phyloP scores from a whole-genome alignment of 1,140 invertebrate genomes.

The Drosophila neocordata region DNA sequence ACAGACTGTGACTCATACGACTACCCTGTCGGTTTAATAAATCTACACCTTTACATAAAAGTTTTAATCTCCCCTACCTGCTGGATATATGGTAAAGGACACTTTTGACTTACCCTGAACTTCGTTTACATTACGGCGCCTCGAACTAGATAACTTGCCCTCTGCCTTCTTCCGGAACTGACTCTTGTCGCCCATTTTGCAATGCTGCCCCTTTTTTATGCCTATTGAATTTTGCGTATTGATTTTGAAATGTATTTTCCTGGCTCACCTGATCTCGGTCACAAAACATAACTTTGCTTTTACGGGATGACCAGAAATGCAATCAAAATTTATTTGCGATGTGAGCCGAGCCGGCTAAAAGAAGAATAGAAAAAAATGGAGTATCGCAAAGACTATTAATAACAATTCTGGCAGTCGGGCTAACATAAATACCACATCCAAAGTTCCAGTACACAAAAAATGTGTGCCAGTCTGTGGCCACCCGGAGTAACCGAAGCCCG shows the following conservation, averaged over 20 bases:
- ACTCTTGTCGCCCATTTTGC: background rate
- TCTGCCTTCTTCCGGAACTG: background rate
- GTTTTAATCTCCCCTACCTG: background rate
- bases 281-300: constrained; percentile 46
- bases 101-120: background rate
- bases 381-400: constrained; percentile 59
- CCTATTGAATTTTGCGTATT: constrained; percentile 16
- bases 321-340: constrained; percentile 56
- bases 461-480: constrained; percentile 3
- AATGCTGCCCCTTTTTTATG: background rate
- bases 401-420: constrained; percentile 47
- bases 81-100: background rate
- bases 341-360: constrained; percentile 6
- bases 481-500: constrained; percentile 18
- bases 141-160: background rate
- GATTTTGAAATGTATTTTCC: constrained; percentile 18
- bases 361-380: constrained; percentile 27
- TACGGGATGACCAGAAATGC: constrained; percentile 25
- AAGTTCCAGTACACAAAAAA: constrained; percentile 28
- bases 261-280: constrained; percentile 34
- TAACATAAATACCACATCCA: constrained; percentile 32
- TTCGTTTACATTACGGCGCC: background rate
- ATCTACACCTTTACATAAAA: background rate
- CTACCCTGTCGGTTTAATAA: background rate
- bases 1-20: background rate